Evolutionary conservation across 2,888 invertebrate genomes (phyloP).

Genomic region (Chorisops tibialis): DNA sequence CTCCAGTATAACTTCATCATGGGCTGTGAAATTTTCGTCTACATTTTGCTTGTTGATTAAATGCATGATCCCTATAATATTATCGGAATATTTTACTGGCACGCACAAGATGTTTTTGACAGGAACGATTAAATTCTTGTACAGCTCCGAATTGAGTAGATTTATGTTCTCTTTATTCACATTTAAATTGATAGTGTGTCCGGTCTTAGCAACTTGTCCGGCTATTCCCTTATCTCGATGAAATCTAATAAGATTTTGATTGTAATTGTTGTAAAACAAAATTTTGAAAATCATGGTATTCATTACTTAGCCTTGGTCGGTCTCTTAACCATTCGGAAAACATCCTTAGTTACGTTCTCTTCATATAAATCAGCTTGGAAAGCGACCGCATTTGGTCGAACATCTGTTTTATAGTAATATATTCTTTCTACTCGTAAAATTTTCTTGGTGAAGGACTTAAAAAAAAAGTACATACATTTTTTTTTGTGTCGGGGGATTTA

Average conservation of each 20-base stretch:
- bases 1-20: not conserved
- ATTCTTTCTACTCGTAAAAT: not conserved
- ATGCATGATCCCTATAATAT: constrained; percentile 1
- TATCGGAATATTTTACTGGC: not conserved
- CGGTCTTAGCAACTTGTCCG: constrained; percentile 4
- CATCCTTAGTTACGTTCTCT: not conserved
- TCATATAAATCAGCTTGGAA: not conserved
- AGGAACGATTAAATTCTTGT: not conserved
- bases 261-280: not conserved
- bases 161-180: not conserved
- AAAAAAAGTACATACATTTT: not conserved
- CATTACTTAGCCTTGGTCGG: not conserved
- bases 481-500: not conserved
- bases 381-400: not conserved
- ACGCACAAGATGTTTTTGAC: not conserved
- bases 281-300: not conserved
- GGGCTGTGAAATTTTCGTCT: not conserved
- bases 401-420: not conserved
- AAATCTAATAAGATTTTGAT: not conserved
- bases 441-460: not conserved
- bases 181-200: not conserved
- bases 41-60: constrained; percentile 1
- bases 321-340: not conserved
- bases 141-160: not conserved
- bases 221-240: constrained; percentile 11